Evolutionary conservation across 2,888 invertebrate genomes (phyloP).

Genomic region (Melikaiella ostensackeni): DNA sequence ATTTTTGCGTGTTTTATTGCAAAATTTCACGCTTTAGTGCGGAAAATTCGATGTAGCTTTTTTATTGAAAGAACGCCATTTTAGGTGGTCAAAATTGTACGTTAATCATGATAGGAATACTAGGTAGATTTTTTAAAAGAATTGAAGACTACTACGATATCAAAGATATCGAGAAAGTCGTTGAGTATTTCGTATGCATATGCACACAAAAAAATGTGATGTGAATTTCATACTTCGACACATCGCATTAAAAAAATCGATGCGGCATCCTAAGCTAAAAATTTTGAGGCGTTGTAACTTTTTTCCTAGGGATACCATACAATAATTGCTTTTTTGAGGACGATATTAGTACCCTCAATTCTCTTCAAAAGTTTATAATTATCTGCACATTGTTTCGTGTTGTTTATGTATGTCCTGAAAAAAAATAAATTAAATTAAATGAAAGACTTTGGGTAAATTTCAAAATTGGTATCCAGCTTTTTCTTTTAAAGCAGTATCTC

Average conservation of each 20-base stretch:
- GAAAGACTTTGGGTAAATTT: background rate
- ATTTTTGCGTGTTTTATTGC: background rate
- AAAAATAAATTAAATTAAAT: constrained; percentile 11
- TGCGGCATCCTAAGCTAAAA: background rate
- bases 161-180: constrained; percentile 24
- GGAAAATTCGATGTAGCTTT: constrained; percentile 7
- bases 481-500: background rate
- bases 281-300: background rate
- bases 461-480: background rate
- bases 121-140: constrained; percentile 31
- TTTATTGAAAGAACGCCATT: background rate
- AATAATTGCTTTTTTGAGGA: background rate
- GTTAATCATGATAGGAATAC: constrained; percentile 20
- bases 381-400: background rate
- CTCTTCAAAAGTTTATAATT: background rate
- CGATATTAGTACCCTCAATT: background rate
- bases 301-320: background rate
- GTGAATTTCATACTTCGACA: constrained; percentile 2
- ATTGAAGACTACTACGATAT: background rate
- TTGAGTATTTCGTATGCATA: constrained; percentile 10
- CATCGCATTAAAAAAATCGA: background rate
- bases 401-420: background rate
- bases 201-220: background rate
- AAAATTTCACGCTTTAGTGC: background rate
- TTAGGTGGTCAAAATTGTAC: constrained; percentile 7